Evolutionary conservation across 1,140 invertebrate species (phyloP), one percentile per base, ranked within the genome.

Genomic region (Drosophila pallidifrons): DNA sequence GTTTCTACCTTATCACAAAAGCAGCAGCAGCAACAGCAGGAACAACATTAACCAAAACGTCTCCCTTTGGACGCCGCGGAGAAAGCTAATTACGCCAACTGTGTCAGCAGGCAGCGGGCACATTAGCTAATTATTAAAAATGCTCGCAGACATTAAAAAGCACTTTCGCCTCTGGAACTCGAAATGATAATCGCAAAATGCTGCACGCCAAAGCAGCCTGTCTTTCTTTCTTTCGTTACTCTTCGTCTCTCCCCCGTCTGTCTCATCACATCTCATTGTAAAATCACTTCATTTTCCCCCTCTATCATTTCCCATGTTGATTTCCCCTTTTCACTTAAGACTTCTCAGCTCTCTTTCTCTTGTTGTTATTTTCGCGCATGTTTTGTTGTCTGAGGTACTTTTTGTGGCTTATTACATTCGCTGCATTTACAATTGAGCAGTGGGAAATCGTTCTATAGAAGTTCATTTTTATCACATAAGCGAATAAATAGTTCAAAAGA

Each of bases 111-210:
- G 35, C 35, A 38, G 32, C 57, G 8, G 11, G 68, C 77, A 58
- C 81, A 74, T 86, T 61, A 82, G 83, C 83, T 86, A 88, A 86
- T 86, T 86, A 79, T 86, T 86, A 88, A 88, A 82, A 86, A 86
- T 86, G 83, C 82, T 88, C 75, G 70, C 76, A 64, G 83, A 88
- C 82, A 86, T 86, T 86, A 86, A 86, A 86, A 88, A 86, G 82
- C 82, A 86, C 82, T 86, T 88, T 86, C 61, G 72, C 72, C 83
- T 25, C 20, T 7, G 51, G 51, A 73, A 67, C 55, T 43, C 61
- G 77, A 86, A 25, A 86, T 86, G 83, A 86, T 86, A 87, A 86
- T 82, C 83, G 78, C 66, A 60, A 68, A 77, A 77, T 54, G 60
- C 54, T 35, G 28, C 28, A 16, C 45, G 16, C 13, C 45, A 20